Percentiles rank a stretch among this genome's conserved stretches.
These are phyloP conservation scores for Alca torda DNA, from an alignment of 2,797 vertebrate species.

Conservation along the genomic window DNA sequence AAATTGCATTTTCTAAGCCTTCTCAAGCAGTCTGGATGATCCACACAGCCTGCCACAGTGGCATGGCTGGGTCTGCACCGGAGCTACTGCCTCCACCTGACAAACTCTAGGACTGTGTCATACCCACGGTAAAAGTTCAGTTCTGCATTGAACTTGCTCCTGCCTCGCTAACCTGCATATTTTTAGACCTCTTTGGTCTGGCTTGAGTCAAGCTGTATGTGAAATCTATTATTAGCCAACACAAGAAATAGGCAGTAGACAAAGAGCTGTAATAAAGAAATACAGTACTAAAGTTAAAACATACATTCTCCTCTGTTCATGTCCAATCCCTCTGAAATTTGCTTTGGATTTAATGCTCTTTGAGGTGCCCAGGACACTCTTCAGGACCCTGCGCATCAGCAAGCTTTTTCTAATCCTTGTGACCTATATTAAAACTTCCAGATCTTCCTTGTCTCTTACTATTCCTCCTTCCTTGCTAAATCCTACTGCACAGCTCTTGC, in stretches of 20 bases:
- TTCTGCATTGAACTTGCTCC: background rate
- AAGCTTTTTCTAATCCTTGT: background rate
- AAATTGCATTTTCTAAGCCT: background rate
- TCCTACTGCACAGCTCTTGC: background rate
- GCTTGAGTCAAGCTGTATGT: background rate
- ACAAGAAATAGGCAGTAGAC: background rate
- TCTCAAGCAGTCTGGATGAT: background rate
- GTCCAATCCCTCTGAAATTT: background rate
- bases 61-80: background rate
- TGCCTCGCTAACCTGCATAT: background rate
- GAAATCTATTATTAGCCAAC: background rate
- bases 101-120: background rate
- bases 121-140: background rate
- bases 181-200: background rate
- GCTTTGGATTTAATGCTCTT: background rate
- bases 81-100: background rate
- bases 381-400: background rate
- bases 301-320: background rate
- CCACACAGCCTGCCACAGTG: fast-evolving
- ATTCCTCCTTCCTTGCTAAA: background rate
- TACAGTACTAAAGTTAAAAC: background rate
- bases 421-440: background rate
- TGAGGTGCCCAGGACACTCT: background rate
- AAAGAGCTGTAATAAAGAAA: background rate
- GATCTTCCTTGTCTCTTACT: background rate